Evolutionary conservation across 2,113 vertebrate genomes (phyloP).

Genomic region (Dermatemys mawii): DNA sequence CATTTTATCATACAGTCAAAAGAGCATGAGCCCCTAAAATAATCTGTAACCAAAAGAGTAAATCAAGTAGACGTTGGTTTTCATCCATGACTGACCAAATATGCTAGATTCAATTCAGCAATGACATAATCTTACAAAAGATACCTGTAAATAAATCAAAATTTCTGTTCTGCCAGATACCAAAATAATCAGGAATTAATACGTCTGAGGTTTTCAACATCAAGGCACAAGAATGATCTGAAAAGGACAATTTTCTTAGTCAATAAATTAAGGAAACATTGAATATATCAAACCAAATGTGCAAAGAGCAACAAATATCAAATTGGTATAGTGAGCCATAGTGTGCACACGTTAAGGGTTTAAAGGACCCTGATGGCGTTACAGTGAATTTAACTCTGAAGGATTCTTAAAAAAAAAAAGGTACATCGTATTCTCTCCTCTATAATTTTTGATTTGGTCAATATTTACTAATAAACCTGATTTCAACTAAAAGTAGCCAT

Average conservation of each 20-base stretch:
- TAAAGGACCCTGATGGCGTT: not conserved
- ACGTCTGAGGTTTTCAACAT: not conserved
- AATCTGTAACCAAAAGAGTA: conserved; percentile 18
- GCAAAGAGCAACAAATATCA: not conserved
- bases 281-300: not conserved
- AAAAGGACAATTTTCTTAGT: not conserved
- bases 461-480: not conserved
- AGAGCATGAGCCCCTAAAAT: not conserved
- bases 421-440: not conserved
- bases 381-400: not conserved
- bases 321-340: not conserved
- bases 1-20: conserved; percentile 2
- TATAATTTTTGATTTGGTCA: not conserved
- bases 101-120: not conserved
- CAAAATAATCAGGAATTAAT: not conserved
- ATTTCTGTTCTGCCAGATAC: not conserved
- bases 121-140: conserved; percentile 2
- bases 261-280: not conserved
- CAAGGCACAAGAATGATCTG: not conserved
- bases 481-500: not conserved
- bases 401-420: not conserved
- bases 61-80: conserved; percentile 23
- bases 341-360: not conserved
- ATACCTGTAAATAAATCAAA: not conserved
- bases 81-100: not conserved